Base-by-base conservation (phyloP, 2,888 invertebrate species). In the Crocallis elinguaria region DNA sequence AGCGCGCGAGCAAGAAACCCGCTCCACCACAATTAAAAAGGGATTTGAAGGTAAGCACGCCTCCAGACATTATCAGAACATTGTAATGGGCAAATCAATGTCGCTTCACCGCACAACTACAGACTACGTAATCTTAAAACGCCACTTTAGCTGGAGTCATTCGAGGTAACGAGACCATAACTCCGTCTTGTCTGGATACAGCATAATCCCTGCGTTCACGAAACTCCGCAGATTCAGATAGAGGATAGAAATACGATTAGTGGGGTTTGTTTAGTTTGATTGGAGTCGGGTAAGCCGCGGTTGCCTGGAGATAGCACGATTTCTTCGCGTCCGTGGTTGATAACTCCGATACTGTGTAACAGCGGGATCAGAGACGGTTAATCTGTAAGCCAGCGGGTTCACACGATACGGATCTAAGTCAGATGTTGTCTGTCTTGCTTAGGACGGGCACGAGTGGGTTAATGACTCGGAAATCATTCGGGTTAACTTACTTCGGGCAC, bases 391-490 rank as follows among this genome's bases (percentile, higher is more conserved):
- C 83, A 66, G 75, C 73, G 81, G 81, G 82, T 84, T 86, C 83
- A 76, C 82, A 80, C 82, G 89, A 89, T 88, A 87, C 82, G 82
- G 83, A 88, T 90, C 88, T 82, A 80, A 88, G 86, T 88, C 84
- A 82, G 86, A 86, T 87, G 90, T 87, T 89, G 90, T 90, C 88
- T 89, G 83, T 90, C 90, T 90, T 86, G 85, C 90, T 91, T 89
- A 90, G 86, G 79, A 77, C 77, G 82, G 80, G 75, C 74, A 75
- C 82, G 83, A 85, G 83, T 79, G 77, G 81, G 85, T 90, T 89
- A 90, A 90, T 91, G 90, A 87, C 85, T 86, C 80, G 90, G 89
- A 90, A 90, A 88, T 90, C 86, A 90, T 89, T 89, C 80, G 89
- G 89, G 86, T 86, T 87, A 85, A 86, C 82, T 86, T 84, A 77